Base-by-base conservation (phyloP, 2,888 invertebrate species). In the Acleris sparsana region DNA sequence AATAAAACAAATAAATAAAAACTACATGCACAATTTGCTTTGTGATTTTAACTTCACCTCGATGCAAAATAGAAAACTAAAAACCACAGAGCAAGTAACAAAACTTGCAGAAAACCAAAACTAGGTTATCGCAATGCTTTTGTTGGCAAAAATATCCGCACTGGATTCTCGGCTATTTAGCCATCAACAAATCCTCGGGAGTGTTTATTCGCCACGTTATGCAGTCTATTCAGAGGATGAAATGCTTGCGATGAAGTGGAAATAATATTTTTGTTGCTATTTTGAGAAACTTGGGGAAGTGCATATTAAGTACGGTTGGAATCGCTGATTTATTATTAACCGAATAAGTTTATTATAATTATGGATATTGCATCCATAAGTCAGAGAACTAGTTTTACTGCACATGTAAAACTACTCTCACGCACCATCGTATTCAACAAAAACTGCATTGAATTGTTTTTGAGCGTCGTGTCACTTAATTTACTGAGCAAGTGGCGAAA, bases 81-180 rank as follows among this genome's bases (percentile, higher is more conserved):
- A 39, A 39, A 39, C 13, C 4, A 39, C 39, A 33, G 2, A 9
- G 39, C 39, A 39, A 20, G 33, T 13, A 44, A 43, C 52, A 46
- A 46, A 57, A 46, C 52, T 58, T 44, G n/a, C 13, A 43, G 51
- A 51, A 63, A 46, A n/a, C 22, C 63, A 46, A 46, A 58, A 53
- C 52, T 63, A 18, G 57, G 57, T 63, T 63, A 63, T 29, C 17
- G 20, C 52, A 57, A 57, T 46, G 51, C 63, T 62, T 55, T 49
- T 62, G 62, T 25, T 39, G 55, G 55, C 55, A 9, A 63, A 58
- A 52, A 63, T 58, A 58, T 25, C 43, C 51, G 56, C 25, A 56
- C 56, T 52, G 44, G 39, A 55, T 62, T 55, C 53, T n/a, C n/a
- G n/a, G 33, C 20, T 44, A 61, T 20, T 20, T 55, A 55, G 39